These are phyloP conservation scores for Abrostola tripartita DNA, from an alignment of 2,888 invertebrate species.

Conservation along the genomic window DNA sequence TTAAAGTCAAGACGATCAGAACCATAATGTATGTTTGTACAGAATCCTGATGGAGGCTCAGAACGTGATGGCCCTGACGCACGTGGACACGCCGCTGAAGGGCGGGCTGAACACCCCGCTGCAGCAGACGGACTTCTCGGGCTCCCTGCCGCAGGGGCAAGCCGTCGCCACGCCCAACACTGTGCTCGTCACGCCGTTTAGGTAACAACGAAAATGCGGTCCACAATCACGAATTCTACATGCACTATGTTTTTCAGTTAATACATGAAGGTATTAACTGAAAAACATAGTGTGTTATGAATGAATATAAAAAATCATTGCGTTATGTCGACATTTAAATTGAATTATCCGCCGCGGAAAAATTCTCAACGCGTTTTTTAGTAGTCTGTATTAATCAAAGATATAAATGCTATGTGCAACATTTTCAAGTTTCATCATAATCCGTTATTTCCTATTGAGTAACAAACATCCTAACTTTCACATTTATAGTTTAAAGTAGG, in stretches of 20 bases:
- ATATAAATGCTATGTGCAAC: neutral
- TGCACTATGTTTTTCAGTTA: too few species aligned
- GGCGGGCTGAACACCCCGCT: conserved; percentile 98
- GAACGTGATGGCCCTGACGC: conserved; percentile 99
- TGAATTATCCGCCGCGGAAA: too few species aligned
- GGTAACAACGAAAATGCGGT: conserved; percentile 68
- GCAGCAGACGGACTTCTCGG: conserved; percentile 95
- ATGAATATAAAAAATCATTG: too few species aligned
- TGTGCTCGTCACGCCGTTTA: conserved; percentile 95
- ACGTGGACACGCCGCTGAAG: conserved; percentile 99
- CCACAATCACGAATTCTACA: too few species aligned
- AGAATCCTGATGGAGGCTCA: conserved; percentile 97
- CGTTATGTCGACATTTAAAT: too few species aligned
- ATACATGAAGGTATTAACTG: too few species aligned
- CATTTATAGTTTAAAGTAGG: too few species aligned
- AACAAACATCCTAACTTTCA: too few species aligned
- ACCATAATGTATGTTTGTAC: conserved; percentile 19
- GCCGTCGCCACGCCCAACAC: conserved; percentile 95
- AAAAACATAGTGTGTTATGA: too few species aligned
- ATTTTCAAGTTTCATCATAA: neutral
- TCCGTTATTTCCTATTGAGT: too few species aligned
- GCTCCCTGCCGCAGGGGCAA: conserved; percentile 92
- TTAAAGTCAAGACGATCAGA: neutral
- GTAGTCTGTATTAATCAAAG: too few species aligned
- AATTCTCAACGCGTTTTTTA: too few species aligned